Evolutionary conservation across 2,113 vertebrate genomes (phyloP), one percentile per base, ranked within the genome.

Genomic region (Chunga burmeisteri): DNA sequence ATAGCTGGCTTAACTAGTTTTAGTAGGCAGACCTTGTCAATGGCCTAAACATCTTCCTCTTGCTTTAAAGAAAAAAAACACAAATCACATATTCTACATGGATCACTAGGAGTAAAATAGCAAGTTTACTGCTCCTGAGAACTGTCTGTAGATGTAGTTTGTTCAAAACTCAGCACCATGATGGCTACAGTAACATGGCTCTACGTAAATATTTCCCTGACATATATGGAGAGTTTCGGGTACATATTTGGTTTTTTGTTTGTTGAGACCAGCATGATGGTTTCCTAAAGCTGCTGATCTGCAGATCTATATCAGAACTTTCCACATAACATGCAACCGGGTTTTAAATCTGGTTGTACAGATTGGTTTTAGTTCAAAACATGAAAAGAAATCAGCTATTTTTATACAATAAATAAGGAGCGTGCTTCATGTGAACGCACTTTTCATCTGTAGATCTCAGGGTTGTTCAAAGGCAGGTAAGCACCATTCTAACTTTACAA

Each of bases 181-280:
- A 50, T 21, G 36, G 47, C 34, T 47, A 40, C 46, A 52, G 26
- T 7, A 61, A 71, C 18, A 19, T 1, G 27, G 30, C 11, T 80
- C 12, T 22, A 71, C 32, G 36, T 17, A 53, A 75, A 2, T 38
- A 78, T 14, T 67, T 74, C 50, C 32, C 47, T 85, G 63, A 59
- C n/a, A 32, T 0, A 1, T 14, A 75, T 0, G 7, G 18, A 36
- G 40, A 56, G 23, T 44, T 77, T 42, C 2, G 7, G n/a, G 46
- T 34, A 50, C 15, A 16, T 58, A 42, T 55, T 21, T 50, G 21
- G 46, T 36, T 22, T 20, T 63, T 44, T 66, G n/a, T n/a, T 78
- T 68, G 17, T 29, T 7, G 8, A 65, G 30, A 80, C 34, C 17
- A 65, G 58, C 0, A 0, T 1, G 7, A 68, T 6, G 5, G 22